These are phyloP conservation scores for Brachynemurus nebulosus DNA, from an alignment of 2,888 invertebrate species.

Conservation along the genomic window DNA sequence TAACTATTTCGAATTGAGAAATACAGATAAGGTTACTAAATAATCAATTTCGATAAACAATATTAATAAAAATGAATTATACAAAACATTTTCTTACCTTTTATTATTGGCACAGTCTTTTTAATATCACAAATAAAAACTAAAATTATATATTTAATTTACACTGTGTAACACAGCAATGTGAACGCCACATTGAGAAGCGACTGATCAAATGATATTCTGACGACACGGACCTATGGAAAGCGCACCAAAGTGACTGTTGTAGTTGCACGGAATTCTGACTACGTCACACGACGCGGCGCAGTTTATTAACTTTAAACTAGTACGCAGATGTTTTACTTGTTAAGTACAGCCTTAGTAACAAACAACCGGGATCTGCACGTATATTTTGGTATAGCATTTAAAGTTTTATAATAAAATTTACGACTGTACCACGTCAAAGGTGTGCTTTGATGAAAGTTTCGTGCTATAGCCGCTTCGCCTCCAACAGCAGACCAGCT, in stretches of 20 bases:
- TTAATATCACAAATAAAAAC: slow-evolving; percentile 18
- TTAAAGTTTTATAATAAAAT: background rate
- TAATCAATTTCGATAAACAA: background rate
- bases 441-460: slow-evolving; percentile 6
- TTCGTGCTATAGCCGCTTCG: slow-evolving; percentile 4
- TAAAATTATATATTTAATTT: slow-evolving; percentile 5
- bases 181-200: slow-evolving; percentile 4
- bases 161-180: slow-evolving; percentile 3
- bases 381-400: background rate
- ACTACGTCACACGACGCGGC: slow-evolving; percentile 10
- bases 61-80: slow-evolving; percentile 3
- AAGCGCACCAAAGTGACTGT: slow-evolving; percentile 1
- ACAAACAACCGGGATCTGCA: background rate
- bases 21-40: slow-evolving; percentile 1
- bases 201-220: slow-evolving; percentile 1
- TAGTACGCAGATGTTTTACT: slow-evolving; percentile 3
- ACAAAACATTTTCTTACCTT: slow-evolving; percentile 11
- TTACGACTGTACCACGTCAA: slow-evolving; percentile 5
- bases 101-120: slow-evolving; percentile 18
- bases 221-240: slow-evolving; percentile 2
- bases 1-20: background rate
- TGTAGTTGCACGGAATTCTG: slow-evolving; percentile 7
- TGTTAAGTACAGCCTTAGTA: slow-evolving; percentile 1
- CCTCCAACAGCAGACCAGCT: background rate
- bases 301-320: slow-evolving; percentile 3